Evolutionary conservation across 2,797 vertebrate genomes (phyloP), one percentile per base, ranked within the genome.

Genomic region (Loris lydekkerianus): DNA sequence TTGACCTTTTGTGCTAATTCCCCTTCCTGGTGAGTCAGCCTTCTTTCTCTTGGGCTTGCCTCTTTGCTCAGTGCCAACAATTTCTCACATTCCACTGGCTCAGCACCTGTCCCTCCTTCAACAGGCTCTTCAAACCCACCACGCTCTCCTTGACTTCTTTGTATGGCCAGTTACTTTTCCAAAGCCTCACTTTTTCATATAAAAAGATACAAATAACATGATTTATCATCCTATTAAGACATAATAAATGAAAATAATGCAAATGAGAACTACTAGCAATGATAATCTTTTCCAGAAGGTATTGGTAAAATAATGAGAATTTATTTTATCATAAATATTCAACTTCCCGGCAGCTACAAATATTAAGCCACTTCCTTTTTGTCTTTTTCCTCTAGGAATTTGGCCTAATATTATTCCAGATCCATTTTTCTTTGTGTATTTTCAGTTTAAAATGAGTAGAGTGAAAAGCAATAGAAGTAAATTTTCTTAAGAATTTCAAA

Each of bases 1-100:
- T 20, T 95, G 95, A 65, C 88, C 81, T 96, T 96, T 77, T 81
- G 86, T 89, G 60, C 75, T 82, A 60, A 43, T 17, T 93, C 17
- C 56, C 29, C 69, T 91, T 97, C 88, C 86, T 86, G 90, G 60
- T 85, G 80, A 97, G 69, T 85, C 80, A 60, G 31, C 17, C 85
- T 61, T 93, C 93, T 85, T 63, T 91, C 37, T 40, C 15, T 8
- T 14, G 27, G 37, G 40, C 10, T 92, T 60, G 31, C 73, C 63
- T 49, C 53, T 23, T 61, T 34, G 10, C 29, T 67, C 11, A 5
- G 31, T 7, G 40, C 76, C 83, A 78, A 7, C 0, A 70, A 13
- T 20, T 29, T 34, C 53, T 40, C 70, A 58, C 40, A 25, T 63
- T 37, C 15, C 76, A 67, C 11, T 58, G 23, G 37, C 76, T 60